Base-by-base conservation (phyloP, 2,113 vertebrate species). In the Passer montanus region DNA sequence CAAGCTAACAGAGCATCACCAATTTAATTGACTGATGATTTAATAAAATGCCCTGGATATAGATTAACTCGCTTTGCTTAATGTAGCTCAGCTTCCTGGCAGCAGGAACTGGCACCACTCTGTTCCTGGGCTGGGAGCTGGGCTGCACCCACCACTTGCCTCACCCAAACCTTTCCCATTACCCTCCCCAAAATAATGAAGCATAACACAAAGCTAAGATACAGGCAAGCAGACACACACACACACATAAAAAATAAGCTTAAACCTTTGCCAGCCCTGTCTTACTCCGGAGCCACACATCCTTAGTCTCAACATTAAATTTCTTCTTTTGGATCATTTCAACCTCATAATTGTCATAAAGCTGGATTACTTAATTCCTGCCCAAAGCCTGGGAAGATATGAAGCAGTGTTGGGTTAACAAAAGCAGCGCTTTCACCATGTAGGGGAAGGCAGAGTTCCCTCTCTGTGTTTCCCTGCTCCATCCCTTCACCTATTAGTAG, bases 1-100 rank as follows among this genome's bases (percentile, higher is more conserved):
- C 67, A 41, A 84, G 60, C 80, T 77, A 84, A 68, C 69, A 77
- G 50, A 90, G 53, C 50, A 0, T 55, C 86, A 69, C 87, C 60
- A 76, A 94, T 78, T 95, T 90, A 94, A 96, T 85, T 94, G 84
- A 91, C 87, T 72, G 69, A 95, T 97, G 66, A 96, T 96, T 96
- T 95, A 95, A 95, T 96, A 97, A 97, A 96, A 94, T 35, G n/a
- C 41, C 79, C 74, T 93, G 89, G 81, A 93, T 96, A 95, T 50
- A 76, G 87, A 95, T 95, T 94, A 97, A 95, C 91, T 94, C 0
- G 0, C 62, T 94, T 78, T 76, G 66, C 76, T 82, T 92, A 88
- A 93, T 69, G 91, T n/a, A 87, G 70, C 74, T 85, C 69, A 66
- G 84, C 81, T 94, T 95, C 94, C 91, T 73, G 94, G 91, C 82